Evolutionary conservation across 2,113 vertebrate species (phyloP).

Genomic region (Peromyscus leucopus): DNA sequence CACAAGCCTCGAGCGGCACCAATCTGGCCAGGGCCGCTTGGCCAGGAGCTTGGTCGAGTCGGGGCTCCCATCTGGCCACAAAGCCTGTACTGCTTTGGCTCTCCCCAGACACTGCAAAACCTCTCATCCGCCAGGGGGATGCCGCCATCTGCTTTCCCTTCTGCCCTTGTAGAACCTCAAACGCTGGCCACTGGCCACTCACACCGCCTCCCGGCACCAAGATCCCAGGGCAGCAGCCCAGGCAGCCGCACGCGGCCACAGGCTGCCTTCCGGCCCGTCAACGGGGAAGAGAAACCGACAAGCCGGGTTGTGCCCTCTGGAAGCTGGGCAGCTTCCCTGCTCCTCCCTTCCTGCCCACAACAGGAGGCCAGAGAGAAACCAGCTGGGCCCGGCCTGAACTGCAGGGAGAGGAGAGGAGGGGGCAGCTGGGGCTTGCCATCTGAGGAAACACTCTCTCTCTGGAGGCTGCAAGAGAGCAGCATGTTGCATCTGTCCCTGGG

Average conservation of each 20-base stretch:
- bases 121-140: neutral
- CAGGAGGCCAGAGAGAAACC: neutral
- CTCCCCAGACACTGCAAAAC: neutral
- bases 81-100: neutral
- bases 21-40: neutral
- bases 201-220: neutral
- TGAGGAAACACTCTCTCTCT: neutral
- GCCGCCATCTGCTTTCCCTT: neutral
- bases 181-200: neutral
- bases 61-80: neutral
- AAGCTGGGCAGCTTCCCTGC: neutral
- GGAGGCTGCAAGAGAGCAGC: neutral
- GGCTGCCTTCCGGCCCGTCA: neutral
- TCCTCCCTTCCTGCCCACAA: neutral
- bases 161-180: neutral
- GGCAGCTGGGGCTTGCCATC: neutral
- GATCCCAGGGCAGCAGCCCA: neutral
- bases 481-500: neutral
- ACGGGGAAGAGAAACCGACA: neutral
- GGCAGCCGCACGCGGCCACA: accelerated
- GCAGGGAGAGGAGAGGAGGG: neutral
- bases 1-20: neutral
- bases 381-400: neutral
- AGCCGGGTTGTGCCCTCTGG: accelerated
- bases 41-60: neutral